Conservation (phyloP, 2,888 invertebrate species). For the Microctonus aethiopoides region DNA sequence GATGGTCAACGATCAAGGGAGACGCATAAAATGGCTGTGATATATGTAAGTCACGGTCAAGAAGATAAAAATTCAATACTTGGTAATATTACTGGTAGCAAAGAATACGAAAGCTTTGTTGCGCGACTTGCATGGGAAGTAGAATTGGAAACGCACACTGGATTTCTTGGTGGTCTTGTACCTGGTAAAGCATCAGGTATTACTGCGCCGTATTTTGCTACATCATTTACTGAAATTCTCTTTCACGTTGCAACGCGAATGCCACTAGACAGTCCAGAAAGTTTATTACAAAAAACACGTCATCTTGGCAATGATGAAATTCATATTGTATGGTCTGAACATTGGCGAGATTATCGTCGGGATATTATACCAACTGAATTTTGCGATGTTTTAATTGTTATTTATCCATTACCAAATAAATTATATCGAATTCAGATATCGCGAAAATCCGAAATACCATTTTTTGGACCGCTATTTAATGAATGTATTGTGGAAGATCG, state of each 20-base stretch:
- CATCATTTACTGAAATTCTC: conserved; percentile 92
- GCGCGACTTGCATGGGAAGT: conserved; percentile 82
- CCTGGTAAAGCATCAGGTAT: conserved; percentile 91
- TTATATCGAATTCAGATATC: conserved; percentile 90
- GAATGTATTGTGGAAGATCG: conserved; percentile 84
- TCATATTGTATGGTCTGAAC: conserved; percentile 99
- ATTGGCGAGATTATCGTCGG: conserved; percentile 92
- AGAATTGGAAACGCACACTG: conserved; percentile 93
- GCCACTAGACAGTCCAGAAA: conserved; percentile 90
- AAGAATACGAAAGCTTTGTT: conserved; percentile 90
- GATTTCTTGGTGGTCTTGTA: conserved; percentile 93
- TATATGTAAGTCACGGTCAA: conserved; percentile 97
- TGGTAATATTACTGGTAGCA: conserved; percentile 91
- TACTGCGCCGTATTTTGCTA: conserved; percentile 95
- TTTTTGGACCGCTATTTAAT: conserved; percentile 95
- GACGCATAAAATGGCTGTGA: conserved; percentile 96
- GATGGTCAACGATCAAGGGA: conserved; percentile 93
- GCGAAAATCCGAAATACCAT: conserved; percentile 76
- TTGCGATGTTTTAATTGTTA: conserved; percentile 96
- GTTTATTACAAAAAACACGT: conserved; percentile 88
- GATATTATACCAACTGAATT: conserved; percentile 99
- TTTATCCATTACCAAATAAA: conserved; percentile 91
- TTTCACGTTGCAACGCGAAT: conserved; percentile 98
- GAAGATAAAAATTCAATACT: conserved; percentile 95
- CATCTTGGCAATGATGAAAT: conserved; percentile 99